Percentiles rank a stretch among this genome's conserved stretches.
Evolutionary conservation across 2,113 vertebrate species (phyloP).

Genomic region (Actenoides hombroni): DNA sequence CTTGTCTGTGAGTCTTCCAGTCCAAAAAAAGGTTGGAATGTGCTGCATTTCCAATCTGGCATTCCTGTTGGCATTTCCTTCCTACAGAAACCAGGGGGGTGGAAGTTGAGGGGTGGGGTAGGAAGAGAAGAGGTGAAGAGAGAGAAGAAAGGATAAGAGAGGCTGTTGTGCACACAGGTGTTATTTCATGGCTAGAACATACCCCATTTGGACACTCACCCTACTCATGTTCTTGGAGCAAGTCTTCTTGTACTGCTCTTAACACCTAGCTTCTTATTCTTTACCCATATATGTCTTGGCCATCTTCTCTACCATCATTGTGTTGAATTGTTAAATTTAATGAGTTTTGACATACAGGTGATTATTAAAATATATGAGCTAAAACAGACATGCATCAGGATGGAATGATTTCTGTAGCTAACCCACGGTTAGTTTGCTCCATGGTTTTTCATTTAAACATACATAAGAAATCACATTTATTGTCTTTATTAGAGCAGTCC

Average conservation of each 20-base stretch:
- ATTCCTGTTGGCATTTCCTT: neutral
- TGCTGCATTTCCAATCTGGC: neutral
- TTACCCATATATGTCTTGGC: neutral
- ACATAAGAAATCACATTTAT: neutral
- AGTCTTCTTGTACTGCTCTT: neutral
- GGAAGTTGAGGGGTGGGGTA: too few relatives aligned
- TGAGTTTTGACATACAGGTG: neutral
- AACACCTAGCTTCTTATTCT: neutral
- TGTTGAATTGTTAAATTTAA: neutral
- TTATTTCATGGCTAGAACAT: neutral
- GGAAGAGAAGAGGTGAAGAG: neutral
- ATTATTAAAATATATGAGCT: neutral
- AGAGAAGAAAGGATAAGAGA: neutral
- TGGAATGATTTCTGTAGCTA: neutral
- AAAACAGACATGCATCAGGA: neutral
- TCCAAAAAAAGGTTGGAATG: neutral
- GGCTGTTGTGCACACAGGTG: neutral
- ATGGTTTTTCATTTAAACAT: neutral
- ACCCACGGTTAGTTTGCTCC: accelerated
- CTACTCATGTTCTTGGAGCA: neutral
- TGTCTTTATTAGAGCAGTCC: neutral
- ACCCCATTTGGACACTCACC: neutral
- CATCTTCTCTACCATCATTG: neutral
- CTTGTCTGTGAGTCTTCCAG: neutral
- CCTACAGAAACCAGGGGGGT: neutral